A percentile compares a stretch with the other conserved stretches of the same genome.
These are phyloP conservation scores for Linepithema humile DNA, from an alignment of 1,140 invertebrate genomes.

Conservation along the genomic window DNA sequence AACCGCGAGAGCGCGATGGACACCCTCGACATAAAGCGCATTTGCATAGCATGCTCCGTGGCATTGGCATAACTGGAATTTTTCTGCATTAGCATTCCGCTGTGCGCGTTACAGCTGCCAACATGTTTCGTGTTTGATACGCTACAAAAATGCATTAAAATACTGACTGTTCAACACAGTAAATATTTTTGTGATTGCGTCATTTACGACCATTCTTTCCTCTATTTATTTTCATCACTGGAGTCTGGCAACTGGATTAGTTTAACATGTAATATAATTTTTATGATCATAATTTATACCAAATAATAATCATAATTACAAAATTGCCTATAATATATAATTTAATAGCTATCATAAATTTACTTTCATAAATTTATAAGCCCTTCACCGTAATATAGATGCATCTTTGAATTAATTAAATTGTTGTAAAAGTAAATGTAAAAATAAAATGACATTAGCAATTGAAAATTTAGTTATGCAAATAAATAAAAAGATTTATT, in stretches of 20 bases:
- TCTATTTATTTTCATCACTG: too few species aligned
- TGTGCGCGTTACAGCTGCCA: not conserved
- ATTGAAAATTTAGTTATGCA: not conserved
- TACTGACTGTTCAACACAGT: not conserved
- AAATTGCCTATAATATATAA: too few species aligned
- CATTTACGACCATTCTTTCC: too few species aligned
- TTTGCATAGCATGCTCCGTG: conserved; percentile 26
- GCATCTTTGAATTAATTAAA: not conserved
- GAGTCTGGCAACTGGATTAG: too few species aligned
- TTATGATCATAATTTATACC: too few species aligned
- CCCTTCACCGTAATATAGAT: too few species aligned
- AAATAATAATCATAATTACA: too few species aligned
- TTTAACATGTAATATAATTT: too few species aligned
- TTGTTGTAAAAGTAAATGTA: not conserved
- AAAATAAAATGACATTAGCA: not conserved
- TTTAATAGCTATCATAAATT: too few species aligned
- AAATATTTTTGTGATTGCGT: too few species aligned
- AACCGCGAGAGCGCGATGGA: not conserved
- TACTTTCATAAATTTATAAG: too few species aligned
- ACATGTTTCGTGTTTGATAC: too few species aligned
- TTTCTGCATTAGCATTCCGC: conserved; percentile 6
- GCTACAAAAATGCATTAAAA: not conserved
- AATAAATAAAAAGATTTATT: not conserved
- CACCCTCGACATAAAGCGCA: conserved; percentile 8
- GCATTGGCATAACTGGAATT: conserved; percentile 4